Evolutionary conservation across 2,797 vertebrate species (phyloP), one percentile per base, ranked within the genome.

Genomic region (Lindbergichthys nudifrons): DNA sequence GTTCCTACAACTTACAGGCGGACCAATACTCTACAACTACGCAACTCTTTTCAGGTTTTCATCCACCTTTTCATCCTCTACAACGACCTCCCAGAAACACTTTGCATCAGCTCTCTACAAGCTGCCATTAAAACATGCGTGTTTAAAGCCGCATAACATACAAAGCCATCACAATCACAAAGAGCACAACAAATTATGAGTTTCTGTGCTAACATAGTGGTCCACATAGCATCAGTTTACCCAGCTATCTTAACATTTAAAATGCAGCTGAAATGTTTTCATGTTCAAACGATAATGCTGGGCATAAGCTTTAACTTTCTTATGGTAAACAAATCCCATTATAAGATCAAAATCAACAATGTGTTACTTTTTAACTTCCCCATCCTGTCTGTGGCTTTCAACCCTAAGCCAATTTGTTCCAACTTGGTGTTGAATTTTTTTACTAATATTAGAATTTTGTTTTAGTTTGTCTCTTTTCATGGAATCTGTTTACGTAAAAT

Each of bases 151-250:
- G 13, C 52, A 42, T 51, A 23, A 73, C 57, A 21, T 41, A 78
- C 48, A 69, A 77, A 72, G 45, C 43, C 8, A n/a, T 50, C 42
- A 69, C 63, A 58, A 53, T 48, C 5, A 43, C 26, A 75, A 61
- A 36, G 21, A 12, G 14, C 53, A 45, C 0, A 26, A 26, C 26
- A 52, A 60, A 5, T 5, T 39, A 5, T 46, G 47, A 66, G 45
- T 41, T 47, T 67, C 21, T 77, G 36, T 68, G 46, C 14, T 75
- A 18, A 73, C 60, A 76, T 79, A 47, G 69, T 92, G 92, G 93
- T 93, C 92, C 88, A 69, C 71, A 57, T 73, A 83, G 77, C 73
- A 57, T 72, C 32, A 15, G n/a, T 72, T 76, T 50, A 74, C 2
- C 46, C 16, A 47, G 52, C 26, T 41, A 26, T 46, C 32, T 45